phyloP scores from a whole-genome alignment of 2,888 invertebrate species.

The Cryptocheilus praepositus region DNA sequence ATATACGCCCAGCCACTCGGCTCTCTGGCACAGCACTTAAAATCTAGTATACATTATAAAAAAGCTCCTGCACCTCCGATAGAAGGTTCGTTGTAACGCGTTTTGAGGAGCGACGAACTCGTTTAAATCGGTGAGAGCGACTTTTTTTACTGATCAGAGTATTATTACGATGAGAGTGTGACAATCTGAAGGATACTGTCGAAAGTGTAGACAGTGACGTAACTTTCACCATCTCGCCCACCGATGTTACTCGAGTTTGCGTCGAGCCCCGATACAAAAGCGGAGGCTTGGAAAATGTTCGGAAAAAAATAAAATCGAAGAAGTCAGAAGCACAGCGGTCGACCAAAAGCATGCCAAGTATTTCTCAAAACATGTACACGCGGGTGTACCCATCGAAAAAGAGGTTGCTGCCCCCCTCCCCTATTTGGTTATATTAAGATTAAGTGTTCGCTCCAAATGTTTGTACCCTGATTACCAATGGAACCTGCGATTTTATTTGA shows the following conservation, averaged over 20 bases:
- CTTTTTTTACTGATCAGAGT: background rate
- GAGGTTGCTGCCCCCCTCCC: too few relatives aligned
- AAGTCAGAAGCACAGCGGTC: slow-evolving; percentile 41
- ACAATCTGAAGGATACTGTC: background rate
- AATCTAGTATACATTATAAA: slow-evolving; percentile 64
- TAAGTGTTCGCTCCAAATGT: slow-evolving; percentile 22
- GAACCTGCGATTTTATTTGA: slow-evolving; percentile 29
- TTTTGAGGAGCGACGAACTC: slow-evolving; percentile 6
- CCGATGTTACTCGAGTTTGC: slow-evolving; percentile 7
- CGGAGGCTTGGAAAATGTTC: slow-evolving; percentile 30
- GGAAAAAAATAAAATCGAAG: slow-evolving; percentile 28
- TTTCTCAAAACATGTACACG: too few relatives aligned
- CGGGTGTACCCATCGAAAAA: too few relatives aligned
- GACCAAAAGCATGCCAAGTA: slow-evolving; percentile 12
- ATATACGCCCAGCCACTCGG: slow-evolving; percentile 33
- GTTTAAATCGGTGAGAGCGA: background rate
- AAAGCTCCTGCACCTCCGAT: slow-evolving; percentile 46
- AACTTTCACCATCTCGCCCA: background rate
- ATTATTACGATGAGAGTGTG: background rate
- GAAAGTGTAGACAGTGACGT: background rate
- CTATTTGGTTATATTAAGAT: slow-evolving; percentile 7
- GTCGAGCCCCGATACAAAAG: background rate
- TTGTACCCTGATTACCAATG: slow-evolving; percentile 47
- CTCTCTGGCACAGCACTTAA: slow-evolving; percentile 66
- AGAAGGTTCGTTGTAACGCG: slow-evolving; percentile 41